phyloP scores from a whole-genome alignment of 1,140 invertebrate genomes.

The Cotesia chilonis region DNA sequence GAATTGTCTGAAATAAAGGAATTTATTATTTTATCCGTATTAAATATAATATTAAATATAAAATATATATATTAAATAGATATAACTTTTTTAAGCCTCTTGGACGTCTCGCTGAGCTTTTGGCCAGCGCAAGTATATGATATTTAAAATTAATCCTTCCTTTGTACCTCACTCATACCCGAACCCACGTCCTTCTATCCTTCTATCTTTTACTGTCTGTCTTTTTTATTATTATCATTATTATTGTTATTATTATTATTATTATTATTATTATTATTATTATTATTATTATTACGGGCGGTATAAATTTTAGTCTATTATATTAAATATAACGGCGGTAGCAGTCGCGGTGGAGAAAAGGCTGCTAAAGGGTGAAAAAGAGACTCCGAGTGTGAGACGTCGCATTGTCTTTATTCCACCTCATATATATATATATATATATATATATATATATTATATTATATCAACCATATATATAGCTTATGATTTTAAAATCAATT shows the following conservation, averaged over 20 bases:
- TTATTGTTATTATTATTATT: constrained; percentile 49
- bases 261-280: constrained; percentile 43
- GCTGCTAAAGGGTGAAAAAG: constrained; percentile 29
- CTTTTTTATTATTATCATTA: constrained; percentile 56
- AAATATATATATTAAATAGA: too few species aligned
- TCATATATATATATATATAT: too few species aligned
- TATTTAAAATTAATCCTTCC: constrained; percentile 67
- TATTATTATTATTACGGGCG: constrained; percentile 27
- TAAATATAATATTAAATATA: too few species aligned
- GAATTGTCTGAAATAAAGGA: too few species aligned
- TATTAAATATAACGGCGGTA: constrained; percentile 47
- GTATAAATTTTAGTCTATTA: constrained; percentile 63
- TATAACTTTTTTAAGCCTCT: constrained; percentile 17
- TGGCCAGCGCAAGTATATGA: constrained; percentile 49
- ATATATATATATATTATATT: too few species aligned
- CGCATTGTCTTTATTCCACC: constrained; percentile 11
- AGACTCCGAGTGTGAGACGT: constrained; percentile 13
- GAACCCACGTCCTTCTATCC: neutral
- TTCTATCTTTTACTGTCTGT: constrained; percentile 47
- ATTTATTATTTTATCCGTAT: too few species aligned
- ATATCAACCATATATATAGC: too few species aligned
- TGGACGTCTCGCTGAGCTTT: constrained; percentile 41
- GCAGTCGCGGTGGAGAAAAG: constrained; percentile 35
- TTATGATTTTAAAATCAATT: too few species aligned
- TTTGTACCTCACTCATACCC: constrained; percentile 51